A percentile compares a stretch with the other conserved stretches of the same genome.
Evolutionary conservation across 2,888 invertebrate species (phyloP).

Genomic region (Drosophila phalerata): DNA sequence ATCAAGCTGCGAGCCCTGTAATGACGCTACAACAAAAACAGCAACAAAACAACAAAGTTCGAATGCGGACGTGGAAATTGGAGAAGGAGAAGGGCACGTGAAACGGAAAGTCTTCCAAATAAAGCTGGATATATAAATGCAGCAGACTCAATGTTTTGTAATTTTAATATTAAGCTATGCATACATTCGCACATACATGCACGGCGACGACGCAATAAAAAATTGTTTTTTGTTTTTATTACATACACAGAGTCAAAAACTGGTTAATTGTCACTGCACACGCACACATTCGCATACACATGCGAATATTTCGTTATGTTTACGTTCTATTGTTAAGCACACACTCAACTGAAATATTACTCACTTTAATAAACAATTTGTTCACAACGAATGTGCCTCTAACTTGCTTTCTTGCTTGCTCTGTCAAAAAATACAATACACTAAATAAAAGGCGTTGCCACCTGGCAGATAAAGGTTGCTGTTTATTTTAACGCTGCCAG

Average conservation of each 20-base stretch:
- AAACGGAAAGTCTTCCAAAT: not conserved
- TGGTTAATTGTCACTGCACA: constrained; percentile 34
- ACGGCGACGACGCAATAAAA: constrained; percentile 54
- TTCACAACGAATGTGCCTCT: constrained; percentile 33
- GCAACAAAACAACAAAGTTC: constrained; percentile 11
- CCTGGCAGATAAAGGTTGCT: too few species aligned
- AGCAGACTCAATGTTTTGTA: constrained; percentile 31
- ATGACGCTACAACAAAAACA: constrained; percentile 29
- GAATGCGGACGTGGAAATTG: constrained; percentile 24
- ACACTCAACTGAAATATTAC: constrained; percentile 32
- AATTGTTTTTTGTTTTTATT: constrained; percentile 71
- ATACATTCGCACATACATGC: not conserved
- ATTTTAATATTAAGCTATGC: constrained; percentile 22
- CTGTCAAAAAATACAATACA: too few species aligned
- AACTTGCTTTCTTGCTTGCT: constrained; percentile 38
- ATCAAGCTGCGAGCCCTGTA: constrained; percentile 62
- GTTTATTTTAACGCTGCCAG: too few species aligned
- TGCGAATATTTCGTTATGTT: constrained; percentile 1
- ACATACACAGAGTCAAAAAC: constrained; percentile 50
- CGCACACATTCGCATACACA: constrained; percentile 1
- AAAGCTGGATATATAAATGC: constrained; percentile 11
- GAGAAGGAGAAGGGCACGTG: constrained; percentile 9
- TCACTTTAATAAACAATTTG: constrained; percentile 55
- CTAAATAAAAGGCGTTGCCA: too few species aligned
- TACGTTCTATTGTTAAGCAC: constrained; percentile 24